phyloP scores from a whole-genome alignment of 2,113 vertebrate species.

The Tinamus guttatus region DNA sequence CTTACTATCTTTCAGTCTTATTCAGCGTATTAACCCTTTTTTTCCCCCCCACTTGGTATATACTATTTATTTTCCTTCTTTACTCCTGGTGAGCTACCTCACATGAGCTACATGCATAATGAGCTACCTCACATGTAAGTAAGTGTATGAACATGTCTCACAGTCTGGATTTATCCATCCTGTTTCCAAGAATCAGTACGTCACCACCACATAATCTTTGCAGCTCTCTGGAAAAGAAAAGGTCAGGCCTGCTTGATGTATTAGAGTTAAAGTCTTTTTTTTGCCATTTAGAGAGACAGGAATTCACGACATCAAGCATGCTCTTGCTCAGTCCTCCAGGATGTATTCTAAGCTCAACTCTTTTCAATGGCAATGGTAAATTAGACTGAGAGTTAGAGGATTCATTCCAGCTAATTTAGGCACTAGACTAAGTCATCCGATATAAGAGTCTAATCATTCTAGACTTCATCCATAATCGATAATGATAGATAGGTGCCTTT shows the following conservation, averaged over 20 bases:
- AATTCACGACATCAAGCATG: neutral
- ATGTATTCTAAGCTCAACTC: neutral
- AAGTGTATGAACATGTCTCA: neutral
- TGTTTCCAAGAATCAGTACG: neutral
- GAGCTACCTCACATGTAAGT: neutral
- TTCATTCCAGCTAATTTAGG: neutral
- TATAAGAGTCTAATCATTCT: neutral
- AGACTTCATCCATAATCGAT: neutral
- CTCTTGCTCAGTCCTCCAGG: neutral
- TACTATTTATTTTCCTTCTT: neutral
- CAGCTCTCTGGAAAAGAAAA: neutral
- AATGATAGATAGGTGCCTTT: neutral
- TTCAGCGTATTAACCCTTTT: neutral
- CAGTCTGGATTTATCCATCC: neutral
- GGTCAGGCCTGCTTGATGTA: neutral
- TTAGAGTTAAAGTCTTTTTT: neutral
- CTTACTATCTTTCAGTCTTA: neutral
- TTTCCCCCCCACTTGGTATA: neutral
- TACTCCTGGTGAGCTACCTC: neutral
- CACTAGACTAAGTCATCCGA: neutral
- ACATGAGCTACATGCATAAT: no score
- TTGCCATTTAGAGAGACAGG: neutral
- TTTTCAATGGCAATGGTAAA: neutral
- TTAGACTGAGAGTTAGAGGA: neutral
- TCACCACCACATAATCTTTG: neutral